Evolutionary conservation across 2,888 invertebrate species (phyloP).

Genomic region (Lasioglossum leucozonium): DNA sequence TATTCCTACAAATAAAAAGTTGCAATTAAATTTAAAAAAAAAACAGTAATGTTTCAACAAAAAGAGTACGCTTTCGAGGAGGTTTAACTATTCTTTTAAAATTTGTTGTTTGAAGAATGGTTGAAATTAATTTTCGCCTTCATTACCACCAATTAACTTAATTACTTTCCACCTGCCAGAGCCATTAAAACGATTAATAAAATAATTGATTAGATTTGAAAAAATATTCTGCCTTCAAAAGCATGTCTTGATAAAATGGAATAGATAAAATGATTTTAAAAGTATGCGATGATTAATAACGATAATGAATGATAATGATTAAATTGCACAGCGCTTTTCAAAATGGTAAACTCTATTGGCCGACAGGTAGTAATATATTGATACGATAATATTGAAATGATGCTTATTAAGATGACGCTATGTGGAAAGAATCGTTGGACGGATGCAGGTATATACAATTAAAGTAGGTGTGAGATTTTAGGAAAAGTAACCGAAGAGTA

Average conservation of each 20-base stretch:
- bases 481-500: slow-evolving; percentile 72
- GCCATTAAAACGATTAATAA: neutral
- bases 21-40: no score
- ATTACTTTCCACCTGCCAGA: neutral
- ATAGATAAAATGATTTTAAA: neutral
- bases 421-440: neutral
- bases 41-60: neutral
- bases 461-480: slow-evolving; percentile 69
- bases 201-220: neutral
- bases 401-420: neutral
- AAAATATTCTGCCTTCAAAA: neutral
- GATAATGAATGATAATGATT: neutral
- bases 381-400: neutral
- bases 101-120: neutral
- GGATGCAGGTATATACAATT: slow-evolving; percentile 4
- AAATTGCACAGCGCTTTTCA: neutral
- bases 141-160: neutral
- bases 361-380: neutral
- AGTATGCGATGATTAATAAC: neutral
- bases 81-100: neutral
- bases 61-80: neutral
- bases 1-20: no score
- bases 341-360: neutral
- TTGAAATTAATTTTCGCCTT: neutral
- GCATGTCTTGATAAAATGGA: neutral